phyloP scores from a whole-genome alignment of 2,797 vertebrate species.

The Coilia nasus region DNA sequence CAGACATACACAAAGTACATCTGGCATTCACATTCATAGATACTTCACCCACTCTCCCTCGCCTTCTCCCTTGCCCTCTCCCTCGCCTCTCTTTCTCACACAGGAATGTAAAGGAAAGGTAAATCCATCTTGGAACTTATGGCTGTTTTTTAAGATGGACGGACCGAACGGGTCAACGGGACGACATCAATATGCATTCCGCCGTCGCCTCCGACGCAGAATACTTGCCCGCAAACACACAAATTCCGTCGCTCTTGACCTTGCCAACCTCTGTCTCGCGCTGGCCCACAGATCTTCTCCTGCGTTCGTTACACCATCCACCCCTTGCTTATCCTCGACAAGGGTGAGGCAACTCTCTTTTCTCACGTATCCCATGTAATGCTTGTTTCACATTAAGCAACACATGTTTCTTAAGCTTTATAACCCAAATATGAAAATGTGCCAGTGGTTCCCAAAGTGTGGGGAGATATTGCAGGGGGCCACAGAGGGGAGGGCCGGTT shows the following conservation, averaged over 20 bases:
- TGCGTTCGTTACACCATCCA: neutral
- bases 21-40: neutral
- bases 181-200: slow-evolving; percentile 21
- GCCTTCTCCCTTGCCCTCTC: neutral
- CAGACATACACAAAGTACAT: neutral
- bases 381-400: too few relatives aligned
- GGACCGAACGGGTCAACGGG: neutral
- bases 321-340: neutral
- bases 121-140: neutral
- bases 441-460: too few relatives aligned
- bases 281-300: neutral
- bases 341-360: neutral
- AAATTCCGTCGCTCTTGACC: neutral
- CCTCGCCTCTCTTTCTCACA: neutral
- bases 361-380: too few relatives aligned
- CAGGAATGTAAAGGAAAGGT: neutral
- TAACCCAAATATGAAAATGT: too few relatives aligned
- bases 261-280: neutral
- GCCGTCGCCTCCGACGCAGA: neutral
- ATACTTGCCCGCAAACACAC: neutral
- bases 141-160: neutral
- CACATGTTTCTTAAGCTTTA: too few relatives aligned
- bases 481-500: too few relatives aligned
- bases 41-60: neutral
- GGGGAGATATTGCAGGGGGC: too few relatives aligned